Percentiles rank a stretch among this genome's conserved stretches.
Conservation (phyloP, 2,888 invertebrate genomes). For the Drosophila cognata region DNA sequence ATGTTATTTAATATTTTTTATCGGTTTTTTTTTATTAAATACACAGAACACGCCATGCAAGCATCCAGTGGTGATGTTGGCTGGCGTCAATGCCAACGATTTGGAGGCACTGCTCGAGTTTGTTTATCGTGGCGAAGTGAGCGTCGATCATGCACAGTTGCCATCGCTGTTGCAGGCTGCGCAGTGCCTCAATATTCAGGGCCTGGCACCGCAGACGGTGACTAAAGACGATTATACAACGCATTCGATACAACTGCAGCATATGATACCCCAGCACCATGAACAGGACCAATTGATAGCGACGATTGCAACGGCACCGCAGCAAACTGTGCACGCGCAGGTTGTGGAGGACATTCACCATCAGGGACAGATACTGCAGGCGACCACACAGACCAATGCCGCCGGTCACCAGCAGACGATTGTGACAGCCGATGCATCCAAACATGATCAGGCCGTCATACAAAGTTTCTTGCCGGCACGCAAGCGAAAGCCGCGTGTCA, state of each 20-base stretch:
- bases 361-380: constrained; percentile 83
- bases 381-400: constrained; percentile 80
- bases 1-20: constrained; percentile 10
- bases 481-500: constrained; percentile 86
- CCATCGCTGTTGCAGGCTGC: constrained; percentile 88
- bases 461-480: constrained; percentile 86
- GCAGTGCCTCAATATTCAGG: constrained; percentile 88
- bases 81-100: constrained; percentile 87
- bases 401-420: constrained; percentile 83
- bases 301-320: constrained; percentile 84
- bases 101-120: constrained; percentile 88
- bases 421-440: constrained; percentile 83
- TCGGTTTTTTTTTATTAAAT: constrained; percentile 12
- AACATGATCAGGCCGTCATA: constrained; percentile 82
- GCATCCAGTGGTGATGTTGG: constrained; percentile 88
- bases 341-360: constrained; percentile 85
- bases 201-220: constrained; percentile 86
- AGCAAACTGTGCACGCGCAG: constrained; percentile 85
- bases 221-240: constrained; percentile 85
- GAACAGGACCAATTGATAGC: constrained; percentile 85
- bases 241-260: constrained; percentile 85
- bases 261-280: constrained; percentile 85
- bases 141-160: constrained; percentile 87
- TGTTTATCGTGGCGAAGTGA: constrained; percentile 88
- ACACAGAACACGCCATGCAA: constrained; percentile 88